Base-by-base conservation (phyloP, 2,797 vertebrate genomes). In the Glyptemys insculpta region DNA sequence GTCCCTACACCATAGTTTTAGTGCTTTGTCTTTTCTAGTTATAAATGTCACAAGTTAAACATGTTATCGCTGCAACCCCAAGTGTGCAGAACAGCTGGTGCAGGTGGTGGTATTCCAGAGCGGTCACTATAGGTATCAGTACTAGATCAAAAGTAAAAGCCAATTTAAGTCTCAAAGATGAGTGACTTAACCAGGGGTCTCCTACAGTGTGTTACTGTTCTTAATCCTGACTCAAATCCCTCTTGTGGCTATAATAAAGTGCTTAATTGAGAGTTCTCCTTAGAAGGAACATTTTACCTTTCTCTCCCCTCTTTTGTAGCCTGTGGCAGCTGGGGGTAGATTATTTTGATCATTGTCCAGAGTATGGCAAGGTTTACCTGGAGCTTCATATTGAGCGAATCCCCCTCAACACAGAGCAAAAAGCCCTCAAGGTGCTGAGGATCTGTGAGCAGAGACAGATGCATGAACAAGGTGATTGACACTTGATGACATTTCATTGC, bases 391-490 rank as follows among this genome's bases (percentile, higher is more conserved):
- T 99, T 0, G 99, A 99, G 97, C 98, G 99, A 2, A 98, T 99
- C 52, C 99, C 99, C 11, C 98, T 99, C 53, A 99, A 98, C 97
- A 99, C 99, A 0, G 99, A 99, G 93, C 99, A 98, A 92, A 99
- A 99, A 97, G 99, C 99, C 16, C 98, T 99, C 14, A 99, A 99
- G 94, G 99, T 99, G 96, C 98, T 99, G 81, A 98, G 99, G 88
- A 99, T 99, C 96, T 99, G 99, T 34, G 99, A 99, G 97, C 98
- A 99, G 97, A 98, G 99, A 90, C 99, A 99, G 97, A 99, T 99
- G 99, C 98, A 98, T 0, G 99, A 99, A 87, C 99, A 99, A 98
- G 99, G 99, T 99, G 96, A 86, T 1, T 3, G 52, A 10, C 50
- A n/a, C 50, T 81, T 62, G 76, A 50, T 25, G 3, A 80, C 57